phyloP scores from a whole-genome alignment of 2,888 invertebrate species.

The Drosophila mayaguana region DNA sequence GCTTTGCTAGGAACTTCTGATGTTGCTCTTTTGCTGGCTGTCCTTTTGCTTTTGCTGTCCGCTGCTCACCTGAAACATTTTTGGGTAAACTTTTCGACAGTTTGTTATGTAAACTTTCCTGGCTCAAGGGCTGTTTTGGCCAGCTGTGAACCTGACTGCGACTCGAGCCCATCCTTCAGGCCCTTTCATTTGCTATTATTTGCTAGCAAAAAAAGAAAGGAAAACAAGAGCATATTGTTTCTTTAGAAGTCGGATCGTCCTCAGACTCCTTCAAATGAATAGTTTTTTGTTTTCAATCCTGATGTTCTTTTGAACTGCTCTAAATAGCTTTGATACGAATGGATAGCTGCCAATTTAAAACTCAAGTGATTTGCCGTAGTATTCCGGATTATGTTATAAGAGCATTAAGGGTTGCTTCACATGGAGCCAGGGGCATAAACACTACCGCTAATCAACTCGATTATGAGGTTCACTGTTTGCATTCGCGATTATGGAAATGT shows the following conservation, averaged over 20 bases:
- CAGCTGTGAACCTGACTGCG: constrained; percentile 37
- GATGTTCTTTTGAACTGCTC: background rate
- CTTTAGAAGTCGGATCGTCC: constrained; percentile 32
- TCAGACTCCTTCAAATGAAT: constrained; percentile 25
- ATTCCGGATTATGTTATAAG: constrained; percentile 1
- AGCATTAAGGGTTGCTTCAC: constrained; percentile 36
- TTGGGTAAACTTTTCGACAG: constrained; percentile 63
- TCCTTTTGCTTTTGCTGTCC: constrained; percentile 37
- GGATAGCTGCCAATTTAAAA: background rate
- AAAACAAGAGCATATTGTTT: constrained; percentile 36
- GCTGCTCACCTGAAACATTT: constrained; percentile 70
- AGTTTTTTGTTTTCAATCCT: constrained; percentile 17
- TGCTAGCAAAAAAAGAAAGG: constrained; percentile 19
- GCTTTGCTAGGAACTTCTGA: constrained; percentile 63
- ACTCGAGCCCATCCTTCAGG: constrained; percentile 32
- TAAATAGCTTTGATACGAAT: too few species aligned
- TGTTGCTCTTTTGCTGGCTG: constrained; percentile 44
- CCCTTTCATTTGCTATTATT: constrained; percentile 41
- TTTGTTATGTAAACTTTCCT: constrained; percentile 65
- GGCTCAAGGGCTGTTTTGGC: constrained; percentile 47
- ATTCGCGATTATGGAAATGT: constrained; percentile 53
- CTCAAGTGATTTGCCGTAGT: constrained; percentile 4
- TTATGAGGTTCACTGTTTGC: constrained; percentile 47
- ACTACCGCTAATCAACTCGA: constrained; percentile 71
- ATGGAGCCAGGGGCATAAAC: constrained; percentile 34